Evolutionary conservation across 1,140 invertebrate species (phyloP).

Genomic region (Aphidius ervi): DNA sequence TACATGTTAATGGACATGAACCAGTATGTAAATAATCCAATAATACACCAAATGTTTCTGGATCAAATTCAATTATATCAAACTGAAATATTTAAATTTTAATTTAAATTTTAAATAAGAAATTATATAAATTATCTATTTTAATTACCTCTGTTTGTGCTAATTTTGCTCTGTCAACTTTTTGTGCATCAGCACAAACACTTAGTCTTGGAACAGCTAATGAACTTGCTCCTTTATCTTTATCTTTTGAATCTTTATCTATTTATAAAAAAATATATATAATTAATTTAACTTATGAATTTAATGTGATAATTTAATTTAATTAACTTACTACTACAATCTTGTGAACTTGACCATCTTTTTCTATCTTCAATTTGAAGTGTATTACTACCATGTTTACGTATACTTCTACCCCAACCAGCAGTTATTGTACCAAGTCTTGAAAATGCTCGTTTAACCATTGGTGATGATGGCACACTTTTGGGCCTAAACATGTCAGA

Average conservation of each 20-base stretch:
- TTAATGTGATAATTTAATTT: neutral
- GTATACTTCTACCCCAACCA: constrained; percentile 81
- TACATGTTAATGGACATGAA: constrained; percentile 85
- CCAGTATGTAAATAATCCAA: constrained; percentile 90
- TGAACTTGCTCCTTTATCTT: constrained; percentile 62
- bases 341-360: constrained; percentile 87
- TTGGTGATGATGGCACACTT: constrained; percentile 90
- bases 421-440: constrained; percentile 83
- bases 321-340: constrained; percentile 75
- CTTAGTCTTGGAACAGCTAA: constrained; percentile 81
- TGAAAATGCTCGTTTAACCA: constrained; percentile 88
- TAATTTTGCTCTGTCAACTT: constrained; percentile 85
- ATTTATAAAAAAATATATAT: neutral
- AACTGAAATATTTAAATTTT: constrained; percentile 59
- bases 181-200: constrained; percentile 89
- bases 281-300: neutral
- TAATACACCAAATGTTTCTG: constrained; percentile 85
- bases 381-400: constrained; percentile 68
- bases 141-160: constrained; percentile 82
- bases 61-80: constrained; percentile 91
- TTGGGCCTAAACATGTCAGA: constrained; percentile 68
- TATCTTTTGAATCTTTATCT: constrained; percentile 75
- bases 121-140: neutral
- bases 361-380: constrained; percentile 81
- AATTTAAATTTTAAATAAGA: too few relatives aligned